phyloP scores from a whole-genome alignment of 2,888 invertebrate genomes.

The Epistrophella euchroma region DNA sequence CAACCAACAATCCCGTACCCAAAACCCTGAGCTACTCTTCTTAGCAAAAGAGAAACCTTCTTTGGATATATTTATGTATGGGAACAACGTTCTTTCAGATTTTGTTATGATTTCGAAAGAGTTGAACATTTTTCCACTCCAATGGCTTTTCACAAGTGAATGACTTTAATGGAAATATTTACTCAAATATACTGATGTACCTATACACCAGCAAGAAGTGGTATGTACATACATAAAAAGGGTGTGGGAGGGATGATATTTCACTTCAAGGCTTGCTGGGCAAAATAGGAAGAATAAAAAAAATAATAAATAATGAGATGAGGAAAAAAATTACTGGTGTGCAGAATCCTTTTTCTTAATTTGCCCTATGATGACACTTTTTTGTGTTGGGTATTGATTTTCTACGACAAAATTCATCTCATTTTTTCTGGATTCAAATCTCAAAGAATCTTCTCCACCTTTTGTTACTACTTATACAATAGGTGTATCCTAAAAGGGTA shows the following conservation, averaged over 20 bases:
- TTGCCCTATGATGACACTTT: slow-evolving; percentile 54
- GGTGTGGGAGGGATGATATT: slow-evolving; percentile 54
- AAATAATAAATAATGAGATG: slow-evolving; percentile 4
- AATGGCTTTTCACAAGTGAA: slow-evolving; percentile 74
- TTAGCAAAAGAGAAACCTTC: neutral
- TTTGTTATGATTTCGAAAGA: slow-evolving; percentile 73
- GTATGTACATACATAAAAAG: neutral
- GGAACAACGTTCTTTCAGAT: slow-evolving; percentile 42
- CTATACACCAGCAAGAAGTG: neutral
- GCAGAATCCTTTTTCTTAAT: slow-evolving; percentile 61
- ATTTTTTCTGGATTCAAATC: slow-evolving; percentile 16
- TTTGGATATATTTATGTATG: neutral
- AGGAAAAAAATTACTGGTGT: slow-evolving; percentile 30
- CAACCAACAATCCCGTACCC: slow-evolving; percentile 46
- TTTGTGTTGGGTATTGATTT: slow-evolving; percentile 60
- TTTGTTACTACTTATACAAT: neutral
- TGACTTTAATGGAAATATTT: slow-evolving; percentile 73
- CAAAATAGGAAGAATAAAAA: slow-evolving; percentile 40
- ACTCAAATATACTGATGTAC: slow-evolving; percentile 49
- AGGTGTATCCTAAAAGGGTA: neutral
- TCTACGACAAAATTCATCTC: slow-evolving; percentile 15
- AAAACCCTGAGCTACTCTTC: neutral
- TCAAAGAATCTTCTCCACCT: slow-evolving; percentile 1
- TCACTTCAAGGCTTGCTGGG: slow-evolving; percentile 58
- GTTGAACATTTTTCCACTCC: slow-evolving; percentile 72